A percentile compares a stretch with the other conserved stretches of the same genome.
Conservation (phyloP, 2,888 invertebrate genomes). For the Caradrina clavipalpis region DNA sequence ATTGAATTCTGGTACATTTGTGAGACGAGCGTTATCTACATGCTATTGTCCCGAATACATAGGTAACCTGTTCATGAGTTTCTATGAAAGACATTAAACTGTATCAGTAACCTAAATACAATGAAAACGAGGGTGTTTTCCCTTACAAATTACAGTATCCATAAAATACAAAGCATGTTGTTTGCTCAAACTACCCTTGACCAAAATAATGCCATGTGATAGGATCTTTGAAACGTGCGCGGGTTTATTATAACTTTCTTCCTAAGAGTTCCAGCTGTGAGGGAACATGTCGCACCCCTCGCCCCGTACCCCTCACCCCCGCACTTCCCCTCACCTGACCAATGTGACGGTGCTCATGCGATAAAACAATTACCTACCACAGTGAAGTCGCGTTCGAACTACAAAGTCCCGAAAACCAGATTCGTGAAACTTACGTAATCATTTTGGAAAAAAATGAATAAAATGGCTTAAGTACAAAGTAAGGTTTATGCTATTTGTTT, state of each 20-base stretch:
- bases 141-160: constrained; percentile 74
- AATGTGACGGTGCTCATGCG: constrained; percentile 85
- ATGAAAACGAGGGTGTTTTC: constrained; percentile 68
- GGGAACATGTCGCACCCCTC: constrained; percentile 68
- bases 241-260: constrained; percentile 86
- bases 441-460: constrained; percentile 36
- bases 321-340: constrained; percentile 70
- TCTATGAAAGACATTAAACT: constrained; percentile 52
- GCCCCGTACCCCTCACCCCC: constrained; percentile 41
- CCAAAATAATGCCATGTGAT: constrained; percentile 86
- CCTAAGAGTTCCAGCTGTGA: constrained; percentile 80
- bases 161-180: constrained; percentile 75
- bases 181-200: constrained; percentile 86
- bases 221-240: constrained; percentile 84
- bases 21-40: constrained; percentile 42
- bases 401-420: constrained; percentile 76
- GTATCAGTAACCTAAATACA: constrained; percentile 66
- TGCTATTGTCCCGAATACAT: constrained; percentile 34
- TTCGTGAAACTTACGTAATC: constrained; percentile 68
- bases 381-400: constrained; percentile 80
- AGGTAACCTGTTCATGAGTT: constrained; percentile 31
- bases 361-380: constrained; percentile 90
- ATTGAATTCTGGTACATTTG: constrained; percentile 24
- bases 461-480: constrained; percentile 35
- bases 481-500: constrained; percentile 27